phyloP scores from a whole-genome alignment of 2,797 vertebrate species.

The Anas bahamensis region DNA sequence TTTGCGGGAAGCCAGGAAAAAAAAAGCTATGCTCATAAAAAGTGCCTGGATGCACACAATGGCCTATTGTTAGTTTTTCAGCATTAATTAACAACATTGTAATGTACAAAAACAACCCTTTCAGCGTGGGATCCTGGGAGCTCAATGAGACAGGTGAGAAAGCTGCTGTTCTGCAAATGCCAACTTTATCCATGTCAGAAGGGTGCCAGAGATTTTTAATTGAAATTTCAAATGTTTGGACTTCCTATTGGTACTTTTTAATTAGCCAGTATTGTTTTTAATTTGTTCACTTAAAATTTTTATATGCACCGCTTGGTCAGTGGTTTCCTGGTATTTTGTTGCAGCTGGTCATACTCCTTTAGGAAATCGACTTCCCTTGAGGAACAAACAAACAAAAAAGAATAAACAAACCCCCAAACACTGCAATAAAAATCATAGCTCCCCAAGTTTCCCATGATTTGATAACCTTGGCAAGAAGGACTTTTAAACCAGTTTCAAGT shows the following conservation, averaged over 20 bases:
- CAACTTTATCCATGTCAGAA: slow-evolving; percentile 52
- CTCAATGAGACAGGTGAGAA: slow-evolving; percentile 63
- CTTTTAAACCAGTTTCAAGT: background rate
- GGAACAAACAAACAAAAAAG: slow-evolving; percentile 17
- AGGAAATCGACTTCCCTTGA: slow-evolving; percentile 69
- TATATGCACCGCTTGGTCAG: slow-evolving; percentile 57
- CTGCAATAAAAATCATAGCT: slow-evolving; percentile 31
- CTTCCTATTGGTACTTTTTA: slow-evolving; percentile 60
- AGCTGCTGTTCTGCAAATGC: slow-evolving; percentile 59
- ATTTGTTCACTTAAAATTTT: slow-evolving; percentile 43
- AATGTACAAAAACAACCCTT: slow-evolving; percentile 38
- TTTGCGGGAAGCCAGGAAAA: background rate
- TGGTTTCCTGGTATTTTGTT: slow-evolving; percentile 73
- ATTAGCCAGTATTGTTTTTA: slow-evolving; percentile 66
- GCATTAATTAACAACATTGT: slow-evolving; percentile 31
- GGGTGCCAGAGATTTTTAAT: slow-evolving; percentile 60
- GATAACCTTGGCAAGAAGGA: slow-evolving; percentile 22
- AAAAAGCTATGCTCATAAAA: background rate
- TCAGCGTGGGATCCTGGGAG: slow-evolving; percentile 16
- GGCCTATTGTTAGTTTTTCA: slow-evolving; percentile 48
- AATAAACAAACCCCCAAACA: background rate
- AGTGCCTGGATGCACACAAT: slow-evolving; percentile 46
- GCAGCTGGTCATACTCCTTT: slow-evolving; percentile 63
- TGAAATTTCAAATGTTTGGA: slow-evolving; percentile 60
- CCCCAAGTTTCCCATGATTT: slow-evolving; percentile 52